Evolutionary conservation across 2,113 vertebrate genomes (phyloP), one percentile per base, ranked within the genome.

Genomic region (Actinemys pallida): DNA sequence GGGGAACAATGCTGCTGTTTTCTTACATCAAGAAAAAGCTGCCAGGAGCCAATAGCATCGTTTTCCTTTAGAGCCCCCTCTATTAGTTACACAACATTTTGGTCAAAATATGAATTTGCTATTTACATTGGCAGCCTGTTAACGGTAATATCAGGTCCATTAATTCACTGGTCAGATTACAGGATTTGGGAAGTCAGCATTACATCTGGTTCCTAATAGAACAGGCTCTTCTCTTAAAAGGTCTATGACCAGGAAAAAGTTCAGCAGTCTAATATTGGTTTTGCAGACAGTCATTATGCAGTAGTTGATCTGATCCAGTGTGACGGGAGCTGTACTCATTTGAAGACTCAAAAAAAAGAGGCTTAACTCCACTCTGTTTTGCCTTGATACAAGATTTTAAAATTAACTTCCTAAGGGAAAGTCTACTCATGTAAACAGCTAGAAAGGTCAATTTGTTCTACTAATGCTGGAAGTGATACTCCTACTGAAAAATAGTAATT

Each of bases 321-420:
- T 49, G n/a, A 53, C 13, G 35, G 39, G 72, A 92, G 8, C 25
- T 57, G 10, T 17, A 5, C n/a, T 88, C 84, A 81, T 81, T 12
- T 79, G 22, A 53, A 11, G 76, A 39, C 29, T 62, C 86, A 27
- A 17, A 89, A 96, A 96, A 72, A 93, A 83, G 29, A 45, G 39
- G 69, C 35, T 89, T 72, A 89, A 83, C 57, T 90, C 45, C 10
- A 24, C 47, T 95, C 95, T 88, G 87, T 81, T 91, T 87, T 88
- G 39, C 57, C 62, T 5, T 83, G 56, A 91, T 87, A 50, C 45
- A 84, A 90, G 75, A 83, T 95, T 95, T 87, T 72, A 95, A 93
- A 95, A 95, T 93, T 95, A 93, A 91, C 89, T 81, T 95, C 93
- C 82, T 62, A 88, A 59, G 81, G 79, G 89, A 53, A 92, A 84